phyloP scores from a whole-genome alignment of 1,140 invertebrate species.

The Leptoteleia sp. region DNA sequence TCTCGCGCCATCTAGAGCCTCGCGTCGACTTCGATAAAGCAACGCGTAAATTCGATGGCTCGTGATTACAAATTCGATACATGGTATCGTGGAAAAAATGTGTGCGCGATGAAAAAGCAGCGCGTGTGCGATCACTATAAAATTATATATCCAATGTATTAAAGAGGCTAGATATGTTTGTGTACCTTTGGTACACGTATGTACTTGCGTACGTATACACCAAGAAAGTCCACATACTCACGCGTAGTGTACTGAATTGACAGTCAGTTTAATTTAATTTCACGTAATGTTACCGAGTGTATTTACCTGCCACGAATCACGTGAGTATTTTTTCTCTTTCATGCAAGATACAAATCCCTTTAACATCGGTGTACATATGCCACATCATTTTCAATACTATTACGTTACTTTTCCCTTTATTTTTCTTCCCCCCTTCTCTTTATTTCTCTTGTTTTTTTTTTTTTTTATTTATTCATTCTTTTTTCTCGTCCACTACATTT shows the following conservation, averaged over 20 bases:
- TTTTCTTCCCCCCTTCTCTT: background rate
- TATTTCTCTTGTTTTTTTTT: background rate
- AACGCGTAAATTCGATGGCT: background rate
- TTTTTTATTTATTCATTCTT: background rate
- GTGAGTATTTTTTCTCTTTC: conserved; percentile 61
- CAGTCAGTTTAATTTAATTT: conserved; percentile 64
- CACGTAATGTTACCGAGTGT: conserved; percentile 62
- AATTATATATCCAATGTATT: conserved; percentile 34
- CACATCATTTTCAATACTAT: conserved; percentile 1
- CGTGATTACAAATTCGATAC: conserved; percentile 4
- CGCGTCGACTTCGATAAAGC: background rate
- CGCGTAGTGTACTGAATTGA: conserved; percentile 60
- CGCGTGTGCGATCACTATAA: conserved; percentile 16
- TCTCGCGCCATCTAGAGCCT: no score
- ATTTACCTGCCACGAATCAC: conserved; percentile 64
- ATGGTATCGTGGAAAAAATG: background rate
- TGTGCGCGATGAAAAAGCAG: conserved; percentile 1
- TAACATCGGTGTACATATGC: conserved; percentile 19
- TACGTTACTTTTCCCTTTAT: background rate
- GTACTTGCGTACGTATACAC: conserved; percentile 37
- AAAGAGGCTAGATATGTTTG: conserved; percentile 53
- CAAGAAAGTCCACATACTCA: conserved; percentile 32
- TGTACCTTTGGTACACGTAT: conserved; percentile 64
- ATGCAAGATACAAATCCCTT: conserved; percentile 30
- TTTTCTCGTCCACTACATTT: background rate